Evolutionary conservation across 2,888 invertebrate species (phyloP).

Genomic region (Drepana falcataria): DNA sequence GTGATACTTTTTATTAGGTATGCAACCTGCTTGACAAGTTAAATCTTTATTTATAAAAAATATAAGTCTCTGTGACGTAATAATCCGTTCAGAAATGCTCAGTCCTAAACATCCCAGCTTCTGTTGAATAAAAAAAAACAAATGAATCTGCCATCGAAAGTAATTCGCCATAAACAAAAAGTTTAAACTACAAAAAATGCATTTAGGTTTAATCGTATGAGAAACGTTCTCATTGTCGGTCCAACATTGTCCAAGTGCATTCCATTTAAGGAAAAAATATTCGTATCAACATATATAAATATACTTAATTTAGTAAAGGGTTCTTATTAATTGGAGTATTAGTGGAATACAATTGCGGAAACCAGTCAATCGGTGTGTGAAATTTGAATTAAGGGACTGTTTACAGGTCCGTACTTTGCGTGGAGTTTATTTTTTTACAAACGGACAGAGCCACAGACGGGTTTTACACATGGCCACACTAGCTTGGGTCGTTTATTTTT

Average conservation of each 20-base stretch:
- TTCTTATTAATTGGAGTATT: constrained; percentile 68
- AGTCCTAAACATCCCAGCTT: constrained; percentile 16
- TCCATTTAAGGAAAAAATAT: constrained; percentile 44
- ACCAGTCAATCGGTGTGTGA: constrained; percentile 67
- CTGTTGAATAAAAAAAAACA: constrained; percentile 15
- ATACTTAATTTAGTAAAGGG: constrained; percentile 40
- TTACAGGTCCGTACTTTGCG: constrained; percentile 57
- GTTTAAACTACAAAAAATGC: constrained; percentile 40
- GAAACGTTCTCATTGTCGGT: constrained; percentile 42
- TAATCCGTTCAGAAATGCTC: constrained; percentile 2
- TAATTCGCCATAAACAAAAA: constrained; percentile 37
- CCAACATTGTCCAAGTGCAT: constrained; percentile 58
- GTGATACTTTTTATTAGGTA: too few relatives aligned
- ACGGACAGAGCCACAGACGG: constrained; percentile 46
- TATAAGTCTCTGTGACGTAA: neutral
- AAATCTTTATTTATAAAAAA: too few relatives aligned
- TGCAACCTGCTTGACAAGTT: too few relatives aligned
- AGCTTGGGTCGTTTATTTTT: constrained; percentile 33
- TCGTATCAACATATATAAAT: constrained; percentile 50
- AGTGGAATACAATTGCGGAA: constrained; percentile 57
- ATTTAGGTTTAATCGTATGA: constrained; percentile 18
- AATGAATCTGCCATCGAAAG: constrained; percentile 25
- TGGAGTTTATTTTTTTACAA: constrained; percentile 49
- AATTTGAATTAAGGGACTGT: constrained; percentile 72
- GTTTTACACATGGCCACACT: constrained; percentile 67